These are phyloP conservation scores for Dasysyrphus tricinctus DNA, from an alignment of 2,888 invertebrate species.

Conservation along the genomic window DNA sequence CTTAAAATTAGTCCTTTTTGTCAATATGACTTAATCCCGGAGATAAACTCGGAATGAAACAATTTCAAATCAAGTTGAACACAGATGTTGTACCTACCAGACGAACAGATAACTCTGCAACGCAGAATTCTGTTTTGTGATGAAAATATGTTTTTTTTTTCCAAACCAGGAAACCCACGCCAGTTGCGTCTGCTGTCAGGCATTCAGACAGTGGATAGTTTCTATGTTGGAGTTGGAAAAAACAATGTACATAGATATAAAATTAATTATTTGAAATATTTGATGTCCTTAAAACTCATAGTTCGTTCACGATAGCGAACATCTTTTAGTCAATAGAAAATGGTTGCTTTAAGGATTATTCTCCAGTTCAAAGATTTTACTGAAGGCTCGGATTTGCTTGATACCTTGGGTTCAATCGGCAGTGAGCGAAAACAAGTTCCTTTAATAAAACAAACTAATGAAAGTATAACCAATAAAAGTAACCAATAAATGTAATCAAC, in stretches of 20 bases:
- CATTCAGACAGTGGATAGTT: not conserved
- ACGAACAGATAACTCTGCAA: slow-evolving; percentile 6
- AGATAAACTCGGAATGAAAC: slow-evolving; percentile 61
- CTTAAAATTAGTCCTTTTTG: slow-evolving; percentile 70
- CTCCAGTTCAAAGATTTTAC: too few species aligned
- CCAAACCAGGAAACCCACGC: slow-evolving; percentile 62
- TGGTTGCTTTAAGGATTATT: too few species aligned
- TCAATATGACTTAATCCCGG: slow-evolving; percentile 73
- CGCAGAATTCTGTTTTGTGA: not conserved
- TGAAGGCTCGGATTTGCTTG: too few species aligned
- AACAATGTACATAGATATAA: not conserved
- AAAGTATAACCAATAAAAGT: too few species aligned
- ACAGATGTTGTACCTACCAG: not conserved
- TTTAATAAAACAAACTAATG: too few species aligned
- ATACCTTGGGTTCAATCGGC: too few species aligned
- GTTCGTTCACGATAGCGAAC: not conserved
- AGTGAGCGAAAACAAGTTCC: too few species aligned
- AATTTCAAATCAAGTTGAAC: slow-evolving; percentile 47
- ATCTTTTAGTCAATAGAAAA: not conserved
- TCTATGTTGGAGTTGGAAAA: not conserved
- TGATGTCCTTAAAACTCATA: too few species aligned
- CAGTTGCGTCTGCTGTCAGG: slow-evolving; percentile 34
- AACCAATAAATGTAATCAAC: too few species aligned
- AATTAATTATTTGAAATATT: not conserved
- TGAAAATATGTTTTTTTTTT: not conserved